Evolutionary conservation across 2,888 invertebrate species (phyloP).

Genomic region (Aphelenchoides bicaudatus): DNA sequence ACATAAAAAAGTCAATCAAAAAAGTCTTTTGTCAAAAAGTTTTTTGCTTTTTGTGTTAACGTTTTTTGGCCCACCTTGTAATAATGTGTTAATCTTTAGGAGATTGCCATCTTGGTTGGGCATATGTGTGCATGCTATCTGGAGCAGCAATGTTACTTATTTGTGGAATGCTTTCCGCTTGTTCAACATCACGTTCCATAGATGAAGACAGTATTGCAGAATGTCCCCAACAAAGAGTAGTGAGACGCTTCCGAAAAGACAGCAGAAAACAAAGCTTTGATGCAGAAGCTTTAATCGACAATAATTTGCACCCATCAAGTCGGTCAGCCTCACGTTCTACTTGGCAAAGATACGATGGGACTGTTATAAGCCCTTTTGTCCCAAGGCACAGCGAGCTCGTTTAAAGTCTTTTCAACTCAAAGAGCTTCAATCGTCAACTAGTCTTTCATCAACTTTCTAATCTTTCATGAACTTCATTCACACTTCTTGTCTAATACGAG

Average conservation of each 20-base stretch:
- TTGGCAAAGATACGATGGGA: not conserved
- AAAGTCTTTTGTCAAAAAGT: too few species aligned
- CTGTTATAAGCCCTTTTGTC: not conserved
- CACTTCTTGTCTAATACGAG: too few species aligned
- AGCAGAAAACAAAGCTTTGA: conserved; percentile 20
- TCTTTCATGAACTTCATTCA: too few species aligned
- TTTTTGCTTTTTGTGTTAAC: too few species aligned
- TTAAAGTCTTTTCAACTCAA: too few species aligned
- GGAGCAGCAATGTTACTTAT: conserved; percentile 36
- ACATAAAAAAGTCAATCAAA: not conserved
- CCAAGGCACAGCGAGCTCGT: conserved; percentile 9
- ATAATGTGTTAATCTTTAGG: too few species aligned
- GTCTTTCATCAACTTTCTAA: too few species aligned
- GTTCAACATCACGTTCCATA: conserved; percentile 17
- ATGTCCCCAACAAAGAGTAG: too few species aligned
- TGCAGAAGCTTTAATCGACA: conserved; percentile 29
- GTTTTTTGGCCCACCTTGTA: too few species aligned
- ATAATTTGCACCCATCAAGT: conserved; percentile 18
- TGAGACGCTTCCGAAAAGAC: not conserved
- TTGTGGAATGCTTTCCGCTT: conserved; percentile 37
- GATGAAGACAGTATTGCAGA: not conserved
- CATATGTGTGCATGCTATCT: conserved; percentile 34
- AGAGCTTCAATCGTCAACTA: too few species aligned
- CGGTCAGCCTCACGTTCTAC: conserved; percentile 2
- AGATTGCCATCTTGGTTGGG: conserved; percentile 38